phyloP scores from a whole-genome alignment of 2,888 invertebrate genomes.

The Colletes collaris region DNA sequence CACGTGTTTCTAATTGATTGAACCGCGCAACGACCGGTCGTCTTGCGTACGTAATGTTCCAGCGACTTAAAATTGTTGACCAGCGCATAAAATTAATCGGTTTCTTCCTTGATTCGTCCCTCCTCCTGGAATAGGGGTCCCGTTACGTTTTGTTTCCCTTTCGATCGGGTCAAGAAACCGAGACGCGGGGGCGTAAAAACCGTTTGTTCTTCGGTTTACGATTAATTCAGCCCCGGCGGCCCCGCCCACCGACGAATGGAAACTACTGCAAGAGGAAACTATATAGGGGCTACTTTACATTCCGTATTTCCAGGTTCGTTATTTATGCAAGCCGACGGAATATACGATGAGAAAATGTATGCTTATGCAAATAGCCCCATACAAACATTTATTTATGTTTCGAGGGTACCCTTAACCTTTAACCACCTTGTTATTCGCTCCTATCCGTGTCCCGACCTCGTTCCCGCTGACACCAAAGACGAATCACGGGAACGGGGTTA shows the following conservation, averaged over 20 bases:
- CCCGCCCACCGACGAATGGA: conserved; percentile 4
- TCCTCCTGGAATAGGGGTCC: no score
- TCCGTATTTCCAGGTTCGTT: conserved; percentile 77
- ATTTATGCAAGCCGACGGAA: conserved; percentile 76
- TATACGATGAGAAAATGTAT: conserved; percentile 76
- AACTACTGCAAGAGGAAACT: conserved; percentile 39
- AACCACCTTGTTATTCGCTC: conserved; percentile 41
- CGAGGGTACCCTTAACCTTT: conserved; percentile 67
- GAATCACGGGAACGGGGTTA: conserved; percentile 1
- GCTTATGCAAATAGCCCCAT: conserved; percentile 66
- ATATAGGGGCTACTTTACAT: conserved; percentile 70
- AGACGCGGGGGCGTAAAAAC: conserved; percentile 11
- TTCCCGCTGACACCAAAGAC: background rate
- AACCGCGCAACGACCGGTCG: no score
- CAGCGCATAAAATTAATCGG: no score
- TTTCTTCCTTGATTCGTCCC: no score
- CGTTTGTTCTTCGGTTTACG: conserved; percentile 36
- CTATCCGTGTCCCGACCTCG: conserved; percentile 5
- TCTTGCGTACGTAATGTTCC: no score
- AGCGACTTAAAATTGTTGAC: no score
- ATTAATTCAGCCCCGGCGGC: conserved; percentile 56
- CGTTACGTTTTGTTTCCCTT: conserved; percentile 13
- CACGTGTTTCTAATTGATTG: no score
- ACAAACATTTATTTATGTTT: conserved; percentile 70
- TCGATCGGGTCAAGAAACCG: conserved; percentile 1